A percentile compares a stretch with the other conserved stretches of the same genome.
These are phyloP conservation scores for Variabilichromis moorii DNA, from an alignment of 2,113 vertebrate genomes.

Conservation along the genomic window DNA sequence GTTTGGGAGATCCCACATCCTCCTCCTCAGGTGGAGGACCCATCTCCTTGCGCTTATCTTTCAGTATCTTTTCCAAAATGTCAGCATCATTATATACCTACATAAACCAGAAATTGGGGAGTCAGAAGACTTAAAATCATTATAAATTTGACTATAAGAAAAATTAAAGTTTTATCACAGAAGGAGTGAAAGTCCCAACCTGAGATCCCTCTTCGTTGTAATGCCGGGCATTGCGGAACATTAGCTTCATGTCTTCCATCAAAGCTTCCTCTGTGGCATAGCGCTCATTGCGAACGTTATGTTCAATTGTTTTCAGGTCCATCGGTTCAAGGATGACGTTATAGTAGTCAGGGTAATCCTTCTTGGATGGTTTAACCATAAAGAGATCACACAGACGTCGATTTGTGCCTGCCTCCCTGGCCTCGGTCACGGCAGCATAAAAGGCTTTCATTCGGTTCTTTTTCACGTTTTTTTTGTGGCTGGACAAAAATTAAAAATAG, in stretches of 20 bases:
- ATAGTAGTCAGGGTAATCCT: constrained; percentile 98
- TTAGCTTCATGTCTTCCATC: constrained; percentile 91
- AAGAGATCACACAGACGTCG: constrained; percentile 94
- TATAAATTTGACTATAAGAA: neutral
- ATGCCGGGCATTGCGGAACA: constrained; percentile 97
- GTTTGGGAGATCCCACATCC: constrained; percentile 89
- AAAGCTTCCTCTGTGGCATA: constrained; percentile 85
- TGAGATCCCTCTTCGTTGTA: constrained; percentile 98
- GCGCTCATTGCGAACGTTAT: constrained; percentile 88
- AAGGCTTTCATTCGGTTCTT: constrained; percentile 93
- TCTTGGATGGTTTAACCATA: constrained; percentile 97
- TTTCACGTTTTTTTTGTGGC: constrained; percentile 92
- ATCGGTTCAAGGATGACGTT: constrained; percentile 96
- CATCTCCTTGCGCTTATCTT: constrained; percentile 93
- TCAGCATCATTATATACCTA: constrained; percentile 98
- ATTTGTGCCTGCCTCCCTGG: constrained; percentile 78
- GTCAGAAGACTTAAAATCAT: neutral
- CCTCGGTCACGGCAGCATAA: constrained; percentile 85
- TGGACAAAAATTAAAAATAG: neutral
- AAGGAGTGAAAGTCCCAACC: constrained; percentile 60
- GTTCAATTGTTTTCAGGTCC: constrained; percentile 95
- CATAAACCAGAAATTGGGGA: neutral
- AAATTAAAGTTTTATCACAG: neutral
- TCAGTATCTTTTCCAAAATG: constrained; percentile 91
- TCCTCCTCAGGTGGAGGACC: constrained; percentile 87